Base-by-base conservation (phyloP, 2,797 vertebrate species). In the Chiroxiphia lanceolata region DNA sequence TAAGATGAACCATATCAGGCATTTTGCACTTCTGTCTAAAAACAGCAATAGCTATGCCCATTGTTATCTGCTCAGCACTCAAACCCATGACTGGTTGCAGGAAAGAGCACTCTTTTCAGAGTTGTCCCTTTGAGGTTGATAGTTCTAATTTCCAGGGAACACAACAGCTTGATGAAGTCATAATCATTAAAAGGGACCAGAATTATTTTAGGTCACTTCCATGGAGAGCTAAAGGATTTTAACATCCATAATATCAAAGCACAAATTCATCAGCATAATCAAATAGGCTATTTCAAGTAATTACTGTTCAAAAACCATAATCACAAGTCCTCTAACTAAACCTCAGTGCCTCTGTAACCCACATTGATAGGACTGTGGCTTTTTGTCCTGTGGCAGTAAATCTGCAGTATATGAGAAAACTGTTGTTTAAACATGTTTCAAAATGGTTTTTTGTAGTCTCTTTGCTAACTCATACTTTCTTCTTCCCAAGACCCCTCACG, bases 151-250 rank as follows among this genome's bases (percentile, higher is more conserved):
- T 88, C 91, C 75, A 75, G 57, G 69, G 82, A 93, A 64, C 50
- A 87, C 81, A 95, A 87, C 36, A 75, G 50, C 53, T 83, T 65
- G 36, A 91, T 57, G 61, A 91, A 92, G 50, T 65, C 87, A 81
- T 4, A 88, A 54, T 59, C 74, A 81, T 93, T 87, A 94, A 87
- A 96, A 91, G 36, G 47, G 33, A 60, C 26, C 40, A 68, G 63
- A 92, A 79, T 60, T 84, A 91, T 93, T 92, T 94, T 85, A 83
- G 89, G 92, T 88, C 94, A 93, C 57, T 91, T 92, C 87, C 72
- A 88, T 0, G 57, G 87, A 93, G 57, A 95, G 25, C 76, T 83
- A 71, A 61, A 74, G 65, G n/a, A 87, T 89, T 93, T 94, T 94
- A 93, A 71, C 61, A 90, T 54, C 65, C 10, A 1, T 64, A 69